Conservation (phyloP, 2,797 vertebrate genomes). For the Synaphobranchus kaupii region DNA sequence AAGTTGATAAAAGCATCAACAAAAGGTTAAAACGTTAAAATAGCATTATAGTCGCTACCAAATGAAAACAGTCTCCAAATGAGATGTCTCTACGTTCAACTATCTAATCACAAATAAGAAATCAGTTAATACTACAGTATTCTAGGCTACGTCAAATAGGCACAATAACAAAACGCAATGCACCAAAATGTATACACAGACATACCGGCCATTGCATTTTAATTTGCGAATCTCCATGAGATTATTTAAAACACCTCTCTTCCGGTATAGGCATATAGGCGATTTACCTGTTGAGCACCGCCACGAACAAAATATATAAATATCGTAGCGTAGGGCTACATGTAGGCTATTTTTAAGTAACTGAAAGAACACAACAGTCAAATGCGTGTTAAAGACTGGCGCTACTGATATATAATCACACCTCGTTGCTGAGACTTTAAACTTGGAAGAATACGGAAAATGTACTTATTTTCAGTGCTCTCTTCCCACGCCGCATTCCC, state of each 20-base stretch:
- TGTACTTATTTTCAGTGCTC: background rate
- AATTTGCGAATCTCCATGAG: background rate
- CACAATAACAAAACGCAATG: background rate
- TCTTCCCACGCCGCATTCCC: background rate
- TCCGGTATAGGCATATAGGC: background rate
- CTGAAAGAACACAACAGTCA: background rate
- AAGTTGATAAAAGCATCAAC: too few relatives aligned
- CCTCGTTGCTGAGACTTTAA: background rate
- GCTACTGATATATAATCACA: background rate
- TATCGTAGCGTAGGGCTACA: background rate
- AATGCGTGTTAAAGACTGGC: background rate
- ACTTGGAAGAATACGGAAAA: background rate
- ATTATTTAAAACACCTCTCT: background rate
- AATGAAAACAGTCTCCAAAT: too few relatives aligned
- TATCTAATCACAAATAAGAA: background rate
- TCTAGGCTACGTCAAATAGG: background rate
- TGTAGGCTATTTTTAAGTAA: background rate
- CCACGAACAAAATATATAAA: background rate
- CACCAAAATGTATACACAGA: background rate
- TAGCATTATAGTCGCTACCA: too few relatives aligned
- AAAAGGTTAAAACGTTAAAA: too few relatives aligned
- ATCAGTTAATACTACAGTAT: background rate
- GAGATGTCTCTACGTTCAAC: too few relatives aligned
- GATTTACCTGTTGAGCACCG: background rate
- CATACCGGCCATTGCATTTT: background rate